A percentile compares a stretch with the other conserved stretches of the same genome.
These are phyloP conservation scores for Stenchaetothrips biformis DNA, from an alignment of 2,888 invertebrate genomes.

Conservation along the genomic window DNA sequence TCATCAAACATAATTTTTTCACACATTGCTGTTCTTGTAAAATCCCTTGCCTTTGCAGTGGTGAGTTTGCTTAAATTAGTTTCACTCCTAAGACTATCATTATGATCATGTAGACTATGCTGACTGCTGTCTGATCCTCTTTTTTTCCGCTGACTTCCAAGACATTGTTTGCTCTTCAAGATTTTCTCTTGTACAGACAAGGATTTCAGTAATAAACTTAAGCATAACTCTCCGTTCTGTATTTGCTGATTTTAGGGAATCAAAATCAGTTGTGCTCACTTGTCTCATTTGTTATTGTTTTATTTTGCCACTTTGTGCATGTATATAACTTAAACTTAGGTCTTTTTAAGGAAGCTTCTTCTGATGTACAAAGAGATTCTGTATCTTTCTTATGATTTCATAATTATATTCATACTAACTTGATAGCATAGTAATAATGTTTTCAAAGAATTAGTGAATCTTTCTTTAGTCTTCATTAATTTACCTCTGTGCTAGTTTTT, in stretches of 20 bases:
- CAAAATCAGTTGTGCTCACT: not conserved
- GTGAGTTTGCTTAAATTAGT: not conserved
- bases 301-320: not conserved
- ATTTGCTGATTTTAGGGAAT: not conserved
- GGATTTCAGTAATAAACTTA: not conserved
- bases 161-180: not conserved
- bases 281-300: not conserved
- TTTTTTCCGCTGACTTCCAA: not conserved
- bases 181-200: not conserved
- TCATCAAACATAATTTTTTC: not conserved
- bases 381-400: not conserved
- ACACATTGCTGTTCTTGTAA: not conserved
- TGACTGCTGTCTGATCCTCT: not conserved
- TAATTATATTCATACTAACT: not conserved
- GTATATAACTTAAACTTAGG: not conserved
- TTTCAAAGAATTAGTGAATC: not conserved
- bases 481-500: not conserved
- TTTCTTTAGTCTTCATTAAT: not conserved
- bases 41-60: not conserved
- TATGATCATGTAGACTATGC: not conserved
- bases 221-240: not conserved
- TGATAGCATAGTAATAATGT: not conserved
- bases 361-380: not conserved
- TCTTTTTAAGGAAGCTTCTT: not conserved
- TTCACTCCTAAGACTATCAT: not conserved